phyloP scores from a whole-genome alignment of 2,888 invertebrate species.

The Lochmaea capreae region DNA sequence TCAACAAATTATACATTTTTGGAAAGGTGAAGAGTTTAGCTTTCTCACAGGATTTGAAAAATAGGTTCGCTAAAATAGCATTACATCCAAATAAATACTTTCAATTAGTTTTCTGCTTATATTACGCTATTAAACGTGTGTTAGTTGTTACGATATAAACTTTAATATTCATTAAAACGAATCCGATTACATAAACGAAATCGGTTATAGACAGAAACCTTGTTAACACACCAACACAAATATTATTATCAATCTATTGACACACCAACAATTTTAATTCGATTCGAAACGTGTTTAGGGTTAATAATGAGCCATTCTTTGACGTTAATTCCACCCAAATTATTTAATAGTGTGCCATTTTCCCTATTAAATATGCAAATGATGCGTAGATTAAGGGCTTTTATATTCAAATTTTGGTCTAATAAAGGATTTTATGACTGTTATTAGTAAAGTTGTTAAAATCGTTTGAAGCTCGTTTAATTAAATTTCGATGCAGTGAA shows the following conservation, averaged over 20 bases:
- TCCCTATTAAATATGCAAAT: slow-evolving; percentile 21
- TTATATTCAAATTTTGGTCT: slow-evolving; percentile 28
- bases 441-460: background rate
- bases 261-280: slow-evolving; percentile 11
- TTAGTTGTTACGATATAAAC: background rate
- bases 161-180: slow-evolving; percentile 10
- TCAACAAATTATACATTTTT: too few relatives aligned
- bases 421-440: background rate
- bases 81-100: too few relatives aligned
- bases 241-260: slow-evolving; percentile 4
- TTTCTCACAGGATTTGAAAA: too few relatives aligned
- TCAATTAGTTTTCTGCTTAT: background rate
- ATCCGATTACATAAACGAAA: slow-evolving; percentile 6
- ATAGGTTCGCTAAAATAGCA: too few relatives aligned
- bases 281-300: slow-evolving; percentile 11
- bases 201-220: slow-evolving; percentile 4
- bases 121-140: background rate
- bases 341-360: slow-evolving; percentile 24
- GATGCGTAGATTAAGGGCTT: slow-evolving; percentile 17
- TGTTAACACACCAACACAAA: background rate
- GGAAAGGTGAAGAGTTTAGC: too few relatives aligned
- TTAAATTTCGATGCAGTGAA: background rate
- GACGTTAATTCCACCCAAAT: slow-evolving; percentile 24
- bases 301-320: slow-evolving; percentile 20
- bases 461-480: background rate